Evolutionary conservation across 2,113 vertebrate genomes (phyloP), one percentile per base, ranked within the genome.

Genomic region (Macquaria australasica): DNA sequence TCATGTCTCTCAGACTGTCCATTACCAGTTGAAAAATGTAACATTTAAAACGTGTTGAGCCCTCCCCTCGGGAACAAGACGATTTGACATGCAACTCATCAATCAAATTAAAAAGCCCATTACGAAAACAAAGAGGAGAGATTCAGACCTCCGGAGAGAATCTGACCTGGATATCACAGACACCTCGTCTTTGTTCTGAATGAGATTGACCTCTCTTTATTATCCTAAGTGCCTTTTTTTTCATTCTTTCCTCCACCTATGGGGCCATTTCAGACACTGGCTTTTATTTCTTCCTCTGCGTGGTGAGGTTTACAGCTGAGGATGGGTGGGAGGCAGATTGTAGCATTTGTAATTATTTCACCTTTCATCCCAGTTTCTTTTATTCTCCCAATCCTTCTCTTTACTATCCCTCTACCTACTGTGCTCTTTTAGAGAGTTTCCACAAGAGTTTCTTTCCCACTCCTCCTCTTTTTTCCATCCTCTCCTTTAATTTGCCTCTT

Each of bases 21-120:
- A 63, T 85, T 76, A 84, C 68, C 11, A 48, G 41, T 75, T 82
- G 21, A 51, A 82, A 83, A 73, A 78, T 60, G 74, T 88, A 89
- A 78, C 43, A 86, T 90, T 81, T 84, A 77, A 92, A 87, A 84
- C 78, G 80, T 59, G 45, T 67, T 48, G 34, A 68, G n/a, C 55
- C 75, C 78, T 56, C 81, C 80, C 70, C 83, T 55, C 0, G 69
- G 87, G 80, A 83, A 15, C n/a, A 16, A 12, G 25, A 51, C 16
- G 58, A 81, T 90, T 91, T 93, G 91, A 92, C 89, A 87, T 82
- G 78, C 77, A 81, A 67, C 71, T 81, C 73, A 88, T 92, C 92
- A 80, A 81, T 93, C 91, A 93, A 94, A 93, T 91, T 91, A 92
- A 91, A 93, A 91, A 92, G 81, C 71, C 87, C 83, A 92, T 93